A percentile compares a stretch with the other conserved stretches of the same genome.
Evolutionary conservation across 2,797 vertebrate species (phyloP).

Genomic region (Coracias cyanogaster): DNA sequence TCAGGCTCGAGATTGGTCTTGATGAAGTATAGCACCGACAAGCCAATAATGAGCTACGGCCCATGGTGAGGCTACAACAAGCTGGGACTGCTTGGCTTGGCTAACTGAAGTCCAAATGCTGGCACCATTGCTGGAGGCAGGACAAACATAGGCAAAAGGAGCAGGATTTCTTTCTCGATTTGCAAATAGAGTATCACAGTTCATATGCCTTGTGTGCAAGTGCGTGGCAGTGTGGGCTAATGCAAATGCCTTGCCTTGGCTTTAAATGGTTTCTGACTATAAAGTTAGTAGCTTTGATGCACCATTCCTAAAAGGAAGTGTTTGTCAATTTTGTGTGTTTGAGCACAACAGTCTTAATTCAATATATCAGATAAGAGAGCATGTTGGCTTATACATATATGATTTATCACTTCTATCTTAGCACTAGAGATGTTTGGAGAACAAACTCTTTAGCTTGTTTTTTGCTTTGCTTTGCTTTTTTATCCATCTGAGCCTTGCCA

Average conservation of each 20-base stretch:
- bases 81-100: not conserved
- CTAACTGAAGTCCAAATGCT: slow-evolving; percentile 6
- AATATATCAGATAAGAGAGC: slow-evolving; percentile 68
- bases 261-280: slow-evolving; percentile 55
- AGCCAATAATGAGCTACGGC: not conserved
- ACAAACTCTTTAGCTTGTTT: slow-evolving; percentile 2
- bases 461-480: slow-evolving; percentile 13
- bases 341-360: slow-evolving; percentile 68
- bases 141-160: not conserved
- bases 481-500: not conserved
- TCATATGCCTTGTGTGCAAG: not conserved
- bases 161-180: not conserved
- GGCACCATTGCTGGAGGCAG: not conserved
- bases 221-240: not conserved
- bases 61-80: not conserved
- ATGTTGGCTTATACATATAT: slow-evolving; percentile 70
- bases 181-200: not conserved
- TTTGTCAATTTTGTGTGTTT: slow-evolving; percentile 75
- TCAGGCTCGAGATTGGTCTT: not conserved
- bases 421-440: slow-evolving; percentile 53
- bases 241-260: slow-evolving; percentile 15
- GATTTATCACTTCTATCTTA: slow-evolving; percentile 73
- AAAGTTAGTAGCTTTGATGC: slow-evolving; percentile 64
- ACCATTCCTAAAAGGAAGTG: slow-evolving; percentile 59
- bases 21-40: not conserved